Conservation (phyloP, 2,113 vertebrate genomes). For the Aldabrachelys gigantea region DNA sequence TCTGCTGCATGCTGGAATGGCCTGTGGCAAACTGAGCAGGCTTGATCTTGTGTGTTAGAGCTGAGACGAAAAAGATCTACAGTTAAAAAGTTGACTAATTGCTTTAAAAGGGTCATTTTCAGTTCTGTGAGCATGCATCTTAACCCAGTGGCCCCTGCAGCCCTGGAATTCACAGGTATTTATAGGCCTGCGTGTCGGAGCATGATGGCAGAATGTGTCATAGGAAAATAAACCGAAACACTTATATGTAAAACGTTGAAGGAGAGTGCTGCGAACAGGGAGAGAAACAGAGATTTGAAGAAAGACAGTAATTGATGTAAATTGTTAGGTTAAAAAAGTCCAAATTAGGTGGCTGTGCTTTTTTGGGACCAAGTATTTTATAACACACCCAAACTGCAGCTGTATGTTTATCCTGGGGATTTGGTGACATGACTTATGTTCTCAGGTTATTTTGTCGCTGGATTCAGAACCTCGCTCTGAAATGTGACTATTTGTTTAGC, state of each 20-base stretch:
- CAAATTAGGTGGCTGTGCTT: conserved; percentile 10
- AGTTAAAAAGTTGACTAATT: not conserved
- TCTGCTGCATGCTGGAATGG: not conserved
- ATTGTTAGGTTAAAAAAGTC: not conserved
- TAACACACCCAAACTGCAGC: not conserved
- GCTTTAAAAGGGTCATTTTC: conserved; percentile 1
- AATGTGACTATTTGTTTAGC: conserved; percentile 29
- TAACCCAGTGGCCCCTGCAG: not conserved
- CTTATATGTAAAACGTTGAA: not conserved
- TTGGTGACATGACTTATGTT: conserved; percentile 35
- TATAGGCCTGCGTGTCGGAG: not conserved
- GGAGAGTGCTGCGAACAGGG: not conserved
- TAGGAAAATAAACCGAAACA: not conserved
- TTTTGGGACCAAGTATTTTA: conserved; percentile 20
- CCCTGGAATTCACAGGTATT: not conserved
- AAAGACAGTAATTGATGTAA: not conserved
- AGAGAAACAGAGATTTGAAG: not conserved
- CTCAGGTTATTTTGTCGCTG: conserved; percentile 15
- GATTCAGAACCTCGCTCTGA: not conserved
- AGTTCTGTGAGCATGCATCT: not conserved
- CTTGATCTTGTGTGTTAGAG: not conserved
- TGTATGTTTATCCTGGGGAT: conserved; percentile 37
- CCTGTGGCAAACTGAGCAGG: not conserved
- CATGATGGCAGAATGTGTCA: not conserved
- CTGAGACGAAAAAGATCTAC: fast-evolving